Base-by-base conservation (phyloP, 1,140 invertebrate genomes). In the Leptinotarsa defecta region DNA sequence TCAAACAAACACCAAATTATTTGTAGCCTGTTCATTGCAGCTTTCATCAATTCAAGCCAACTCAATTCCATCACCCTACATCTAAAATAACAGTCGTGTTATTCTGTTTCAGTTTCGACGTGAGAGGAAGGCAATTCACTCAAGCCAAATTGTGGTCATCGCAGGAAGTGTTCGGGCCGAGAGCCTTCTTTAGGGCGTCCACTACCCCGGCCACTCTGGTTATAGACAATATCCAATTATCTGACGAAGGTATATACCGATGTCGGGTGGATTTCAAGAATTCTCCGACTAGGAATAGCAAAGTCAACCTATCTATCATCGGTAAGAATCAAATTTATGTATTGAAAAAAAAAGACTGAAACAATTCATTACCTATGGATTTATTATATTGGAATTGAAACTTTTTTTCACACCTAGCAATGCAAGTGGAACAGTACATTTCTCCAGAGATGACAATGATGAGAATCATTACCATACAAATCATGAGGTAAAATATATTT, bases 221-320 rank as follows among this genome's bases (percentile, higher is more conserved):
- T 73, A 89, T 95, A 43, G 92, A 93, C 80, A 89, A 91, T 80
- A 90, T 95, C 17, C 88, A 89, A 48, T 87, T 91, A 49, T 87
- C 88, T 13, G 94, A 96, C 85, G 93, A 93, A 63, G 94, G 94
- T 1, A 89, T 95, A 69, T 96, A 95, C 85, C 88, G 94, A 71
- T 96, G 95, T 86, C 88, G 95, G 64, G 94, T 96, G 6, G 95
- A 96, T 85, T 96, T 96, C 86, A 90, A 90, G 63, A 94, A 95
- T 84, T 95, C 94, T 1, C 94, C 94, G 0, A 96, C 94, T 0
- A 89, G 93, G 78, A 96, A 96, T 84, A 88, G 92, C 69, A 93
- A 93, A 86, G 91, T 96, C 84, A 95, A 95, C 84, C 91, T 96
- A 73, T 95, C 93, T 69, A 92, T 96, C 78, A 94, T 96, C 64